These are phyloP conservation scores for Ceratosolen solmsi DNA, from an alignment of 1,140 invertebrate genomes.

Conservation along the genomic window DNA sequence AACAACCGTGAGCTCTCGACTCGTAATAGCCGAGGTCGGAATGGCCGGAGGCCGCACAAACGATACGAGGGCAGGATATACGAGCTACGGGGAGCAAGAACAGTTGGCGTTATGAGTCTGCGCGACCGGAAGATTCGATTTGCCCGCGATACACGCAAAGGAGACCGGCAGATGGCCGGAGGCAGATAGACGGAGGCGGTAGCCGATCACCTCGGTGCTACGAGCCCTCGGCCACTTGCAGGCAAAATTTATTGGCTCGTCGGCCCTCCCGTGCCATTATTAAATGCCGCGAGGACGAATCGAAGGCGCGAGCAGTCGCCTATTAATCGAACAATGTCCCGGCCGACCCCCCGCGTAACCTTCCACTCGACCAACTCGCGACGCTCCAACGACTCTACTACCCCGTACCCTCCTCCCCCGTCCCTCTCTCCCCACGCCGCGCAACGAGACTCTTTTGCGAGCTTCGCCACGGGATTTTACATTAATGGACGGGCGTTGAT, in stretches of 20 bases:
- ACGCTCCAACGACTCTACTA: background rate
- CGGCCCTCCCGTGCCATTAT: background rate
- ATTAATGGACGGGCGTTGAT: too few relatives aligned
- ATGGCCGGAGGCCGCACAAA: constrained; percentile 12
- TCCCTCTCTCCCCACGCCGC: background rate
- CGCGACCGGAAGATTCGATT: constrained; percentile 32
- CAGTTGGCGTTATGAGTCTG: constrained; percentile 30
- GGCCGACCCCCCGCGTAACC: background rate
- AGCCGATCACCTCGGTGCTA: constrained; percentile 10
- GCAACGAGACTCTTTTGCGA: background rate
- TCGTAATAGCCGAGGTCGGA: background rate
- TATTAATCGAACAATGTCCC: background rate
- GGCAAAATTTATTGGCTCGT: constrained; percentile 49
- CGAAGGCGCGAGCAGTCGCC: background rate
- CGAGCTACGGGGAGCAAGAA: background rate
- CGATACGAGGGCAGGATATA: background rate
- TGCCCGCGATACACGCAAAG: constrained; percentile 1
- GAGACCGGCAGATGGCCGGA: constrained; percentile 14
- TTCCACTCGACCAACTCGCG: background rate
- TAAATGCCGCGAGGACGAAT: background rate
- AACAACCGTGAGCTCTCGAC: background rate
- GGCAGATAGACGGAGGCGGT: background rate
- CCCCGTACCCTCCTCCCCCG: background rate
- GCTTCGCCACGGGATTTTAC: background rate
- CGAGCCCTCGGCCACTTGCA: constrained; percentile 31